These are phyloP conservation scores for Thymelicus acteon DNA, from an alignment of 2,888 invertebrate species.

Conservation along the genomic window DNA sequence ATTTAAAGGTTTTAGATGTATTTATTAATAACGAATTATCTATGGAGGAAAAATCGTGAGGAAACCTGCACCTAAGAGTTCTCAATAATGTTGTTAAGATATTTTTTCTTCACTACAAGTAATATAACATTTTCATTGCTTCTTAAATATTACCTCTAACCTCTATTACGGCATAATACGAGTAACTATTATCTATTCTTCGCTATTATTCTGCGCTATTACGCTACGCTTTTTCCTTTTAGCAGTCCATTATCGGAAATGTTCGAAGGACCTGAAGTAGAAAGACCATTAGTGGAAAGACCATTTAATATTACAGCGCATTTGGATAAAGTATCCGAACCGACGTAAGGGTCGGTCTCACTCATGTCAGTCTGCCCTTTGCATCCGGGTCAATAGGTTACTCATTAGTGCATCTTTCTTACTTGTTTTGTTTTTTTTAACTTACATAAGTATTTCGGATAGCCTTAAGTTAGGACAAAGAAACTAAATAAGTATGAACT, in stretches of 20 bases:
- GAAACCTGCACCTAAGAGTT: too few species aligned
- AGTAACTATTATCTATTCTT: not conserved
- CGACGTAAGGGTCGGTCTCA: not conserved
- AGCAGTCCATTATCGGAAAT: slow-evolving; percentile 11
- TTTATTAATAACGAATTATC: too few species aligned
- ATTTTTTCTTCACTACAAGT: too few species aligned
- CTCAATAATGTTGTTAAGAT: too few species aligned
- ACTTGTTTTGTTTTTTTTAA: not conserved
- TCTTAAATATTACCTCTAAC: too few species aligned
- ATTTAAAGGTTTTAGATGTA: too few species aligned
- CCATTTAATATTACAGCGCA: slow-evolving; percentile 11
- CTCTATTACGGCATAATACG: too few species aligned
- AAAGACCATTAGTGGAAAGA: slow-evolving; percentile 9
- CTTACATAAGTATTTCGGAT: too few species aligned
- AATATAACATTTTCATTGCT: too few species aligned
- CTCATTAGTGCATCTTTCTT: not conserved
- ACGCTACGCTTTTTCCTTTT: slow-evolving; percentile 1
- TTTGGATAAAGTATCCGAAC: slow-evolving; percentile 11
- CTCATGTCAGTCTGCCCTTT: not conserved
- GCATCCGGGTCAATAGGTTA: not conserved
- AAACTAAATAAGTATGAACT: too few species aligned
- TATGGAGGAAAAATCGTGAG: too few species aligned
- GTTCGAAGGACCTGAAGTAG: slow-evolving; percentile 3
- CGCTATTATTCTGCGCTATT: not conserved
- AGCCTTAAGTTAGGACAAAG: too few species aligned